These are phyloP conservation scores for Cephus cinctus DNA, from an alignment of 1,140 invertebrate species.

Conservation along the genomic window DNA sequence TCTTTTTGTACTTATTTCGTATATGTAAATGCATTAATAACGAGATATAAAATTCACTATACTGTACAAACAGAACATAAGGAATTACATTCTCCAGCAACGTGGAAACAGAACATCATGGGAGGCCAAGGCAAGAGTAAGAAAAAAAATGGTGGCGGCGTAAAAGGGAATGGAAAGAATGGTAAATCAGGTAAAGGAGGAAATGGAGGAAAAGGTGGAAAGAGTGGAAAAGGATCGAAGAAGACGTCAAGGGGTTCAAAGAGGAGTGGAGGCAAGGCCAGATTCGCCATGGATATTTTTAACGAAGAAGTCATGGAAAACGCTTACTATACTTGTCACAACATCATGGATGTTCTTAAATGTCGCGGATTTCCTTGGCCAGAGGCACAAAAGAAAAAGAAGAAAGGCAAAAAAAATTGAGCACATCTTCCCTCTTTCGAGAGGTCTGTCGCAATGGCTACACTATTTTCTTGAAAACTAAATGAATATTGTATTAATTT, in stretches of 20 bases:
- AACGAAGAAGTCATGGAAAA: constrained; percentile 86
- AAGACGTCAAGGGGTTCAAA: constrained; percentile 54
- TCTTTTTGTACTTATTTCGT: too few relatives aligned
- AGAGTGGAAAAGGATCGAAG: constrained; percentile 56
- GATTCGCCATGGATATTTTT: constrained; percentile 75
- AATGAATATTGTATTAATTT: too few relatives aligned
- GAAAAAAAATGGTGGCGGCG: constrained; percentile 20
- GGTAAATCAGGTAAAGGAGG: constrained; percentile 56
- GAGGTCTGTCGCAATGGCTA: too few relatives aligned
- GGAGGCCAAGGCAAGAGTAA: too few relatives aligned
- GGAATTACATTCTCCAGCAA: too few relatives aligned
- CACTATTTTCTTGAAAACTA: too few relatives aligned
- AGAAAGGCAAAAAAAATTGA: constrained; percentile 65
- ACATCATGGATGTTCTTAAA: constrained; percentile 77
- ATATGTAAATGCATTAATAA: too few relatives aligned
- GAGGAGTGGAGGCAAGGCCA: constrained; percentile 60
- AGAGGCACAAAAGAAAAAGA: constrained; percentile 79
- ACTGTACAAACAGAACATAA: too few relatives aligned
- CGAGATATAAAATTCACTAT: too few relatives aligned
- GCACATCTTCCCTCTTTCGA: too few relatives aligned
- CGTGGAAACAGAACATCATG: too few relatives aligned
- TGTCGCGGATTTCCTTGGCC: constrained; percentile 81
- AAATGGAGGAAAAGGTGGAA: constrained; percentile 44
- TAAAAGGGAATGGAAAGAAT: constrained; percentile 56
- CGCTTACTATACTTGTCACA: constrained; percentile 85